These are phyloP conservation scores for Alca torda DNA, from an alignment of 2,797 vertebrate species.

Conservation along the genomic window DNA sequence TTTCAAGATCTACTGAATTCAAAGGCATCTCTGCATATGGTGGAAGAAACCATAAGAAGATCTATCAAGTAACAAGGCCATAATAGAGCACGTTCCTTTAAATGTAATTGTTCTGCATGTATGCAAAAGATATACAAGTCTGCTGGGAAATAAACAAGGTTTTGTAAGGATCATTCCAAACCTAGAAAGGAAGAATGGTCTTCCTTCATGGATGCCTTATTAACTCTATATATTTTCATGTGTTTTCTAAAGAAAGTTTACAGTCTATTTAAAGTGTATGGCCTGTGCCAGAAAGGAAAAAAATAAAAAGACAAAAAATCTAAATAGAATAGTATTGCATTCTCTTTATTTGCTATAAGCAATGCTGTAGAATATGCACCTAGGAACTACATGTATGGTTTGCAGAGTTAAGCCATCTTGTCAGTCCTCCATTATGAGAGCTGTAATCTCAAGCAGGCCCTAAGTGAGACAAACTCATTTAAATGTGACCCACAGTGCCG, in stretches of 20 bases:
- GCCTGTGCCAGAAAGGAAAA: background rate
- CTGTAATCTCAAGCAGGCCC: background rate
- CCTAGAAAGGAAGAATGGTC: background rate
- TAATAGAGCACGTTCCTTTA: background rate
- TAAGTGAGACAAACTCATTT: background rate
- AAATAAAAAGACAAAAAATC: background rate
- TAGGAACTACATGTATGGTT: background rate
- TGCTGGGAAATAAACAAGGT: background rate
- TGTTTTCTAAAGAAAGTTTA: background rate
- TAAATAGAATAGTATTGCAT: background rate
- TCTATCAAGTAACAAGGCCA: background rate
- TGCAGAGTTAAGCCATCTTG: background rate
- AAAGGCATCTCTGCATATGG: conserved; percentile 16
- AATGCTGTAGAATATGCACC: background rate
- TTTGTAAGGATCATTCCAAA: conserved; percentile 6
- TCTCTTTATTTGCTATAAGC: background rate
- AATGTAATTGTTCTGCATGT: background rate
- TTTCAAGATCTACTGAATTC: conserved; percentile 30
- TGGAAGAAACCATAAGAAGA: conserved; percentile 15
- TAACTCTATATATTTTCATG: background rate
- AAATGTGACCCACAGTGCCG: background rate
- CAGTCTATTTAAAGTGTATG: background rate
- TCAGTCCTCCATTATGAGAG: background rate
- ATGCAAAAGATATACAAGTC: background rate
- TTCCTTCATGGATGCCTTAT: background rate